These are phyloP conservation scores for Lagria hirta DNA, from an alignment of 2,888 invertebrate species.

Conservation along the genomic window DNA sequence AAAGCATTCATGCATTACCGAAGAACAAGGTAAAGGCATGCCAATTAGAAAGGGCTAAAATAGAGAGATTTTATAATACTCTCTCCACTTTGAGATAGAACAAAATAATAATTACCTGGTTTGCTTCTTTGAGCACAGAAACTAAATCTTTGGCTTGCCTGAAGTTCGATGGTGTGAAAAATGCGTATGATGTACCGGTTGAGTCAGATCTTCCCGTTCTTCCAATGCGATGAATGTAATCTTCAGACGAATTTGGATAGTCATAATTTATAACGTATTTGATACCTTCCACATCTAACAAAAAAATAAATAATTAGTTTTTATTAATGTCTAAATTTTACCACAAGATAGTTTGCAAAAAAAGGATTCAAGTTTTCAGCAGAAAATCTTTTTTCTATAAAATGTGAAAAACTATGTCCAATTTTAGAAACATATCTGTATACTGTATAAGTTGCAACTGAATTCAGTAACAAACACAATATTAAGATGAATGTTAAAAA, in stretches of 20 bases:
- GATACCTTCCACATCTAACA: constrained; percentile 91
- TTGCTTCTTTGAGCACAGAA: constrained; percentile 85
- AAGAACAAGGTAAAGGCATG: constrained; percentile 64
- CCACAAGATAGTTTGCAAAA: too few relatives aligned
- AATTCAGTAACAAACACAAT: too few relatives aligned
- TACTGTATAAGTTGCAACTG: too few relatives aligned
- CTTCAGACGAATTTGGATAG: constrained; percentile 93
- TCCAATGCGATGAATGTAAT: constrained; percentile 94
- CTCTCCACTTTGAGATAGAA: too few relatives aligned
- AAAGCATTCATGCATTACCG: constrained; percentile 67
- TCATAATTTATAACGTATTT: constrained; percentile 96
- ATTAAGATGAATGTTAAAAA: too few relatives aligned
- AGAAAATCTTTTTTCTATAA: too few relatives aligned
- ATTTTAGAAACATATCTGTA: too few relatives aligned
- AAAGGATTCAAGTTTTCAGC: too few relatives aligned
- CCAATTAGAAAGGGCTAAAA: constrained; percentile 66
- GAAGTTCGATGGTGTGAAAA: constrained; percentile 87
- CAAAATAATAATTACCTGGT: constrained; percentile 64
- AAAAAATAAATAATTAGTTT: constrained; percentile 11
- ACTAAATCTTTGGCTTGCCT: constrained; percentile 88
- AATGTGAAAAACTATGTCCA: too few relatives aligned
- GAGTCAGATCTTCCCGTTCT: constrained; percentile 86
- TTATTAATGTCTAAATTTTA: too few relatives aligned
- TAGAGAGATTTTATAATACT: too few relatives aligned
- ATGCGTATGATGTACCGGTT: constrained; percentile 91